A percentile compares a stretch with the other conserved stretches of the same genome.
phyloP scores from a whole-genome alignment of 2,797 vertebrate species.

The Hirundo rustica region DNA sequence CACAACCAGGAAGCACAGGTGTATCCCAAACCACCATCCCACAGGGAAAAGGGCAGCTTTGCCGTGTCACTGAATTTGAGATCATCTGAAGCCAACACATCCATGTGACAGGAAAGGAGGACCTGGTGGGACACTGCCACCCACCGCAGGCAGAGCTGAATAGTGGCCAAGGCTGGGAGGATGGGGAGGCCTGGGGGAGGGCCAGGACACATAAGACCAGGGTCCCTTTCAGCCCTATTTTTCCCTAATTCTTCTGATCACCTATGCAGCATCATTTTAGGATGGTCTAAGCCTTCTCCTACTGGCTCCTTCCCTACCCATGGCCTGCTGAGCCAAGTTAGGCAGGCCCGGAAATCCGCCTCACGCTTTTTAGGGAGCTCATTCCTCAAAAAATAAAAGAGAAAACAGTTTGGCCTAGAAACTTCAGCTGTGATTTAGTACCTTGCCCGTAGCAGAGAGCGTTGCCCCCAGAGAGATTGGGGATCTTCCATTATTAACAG shows the following conservation, averaged over 20 bases:
- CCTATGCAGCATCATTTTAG: background rate
- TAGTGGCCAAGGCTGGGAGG: background rate
- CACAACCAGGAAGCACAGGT: background rate
- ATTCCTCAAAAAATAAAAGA: background rate
- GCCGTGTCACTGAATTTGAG: accelerated
- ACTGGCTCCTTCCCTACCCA: background rate
- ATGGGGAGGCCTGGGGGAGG: background rate
- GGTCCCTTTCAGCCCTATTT: background rate
- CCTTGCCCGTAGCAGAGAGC: background rate
- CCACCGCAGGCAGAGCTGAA: background rate
- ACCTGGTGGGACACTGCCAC: background rate
- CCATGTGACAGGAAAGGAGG: background rate
- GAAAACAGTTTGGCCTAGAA: conserved; percentile 45
- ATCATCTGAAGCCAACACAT: background rate
- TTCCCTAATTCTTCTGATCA: background rate
- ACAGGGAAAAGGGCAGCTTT: background rate
- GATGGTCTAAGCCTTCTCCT: background rate
- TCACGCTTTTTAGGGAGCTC: background rate
- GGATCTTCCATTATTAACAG: conserved; percentile 36
- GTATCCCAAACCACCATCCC: background rate
- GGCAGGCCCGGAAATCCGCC: background rate
- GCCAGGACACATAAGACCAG: background rate
- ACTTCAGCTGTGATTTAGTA: conserved; percentile 49
- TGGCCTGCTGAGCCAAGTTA: background rate
- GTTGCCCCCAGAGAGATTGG: background rate